Percentiles rank a stretch among this genome's conserved stretches.
Evolutionary conservation across 2,113 vertebrate species (phyloP).

Genomic region (Nycticorax nycticorax): DNA sequence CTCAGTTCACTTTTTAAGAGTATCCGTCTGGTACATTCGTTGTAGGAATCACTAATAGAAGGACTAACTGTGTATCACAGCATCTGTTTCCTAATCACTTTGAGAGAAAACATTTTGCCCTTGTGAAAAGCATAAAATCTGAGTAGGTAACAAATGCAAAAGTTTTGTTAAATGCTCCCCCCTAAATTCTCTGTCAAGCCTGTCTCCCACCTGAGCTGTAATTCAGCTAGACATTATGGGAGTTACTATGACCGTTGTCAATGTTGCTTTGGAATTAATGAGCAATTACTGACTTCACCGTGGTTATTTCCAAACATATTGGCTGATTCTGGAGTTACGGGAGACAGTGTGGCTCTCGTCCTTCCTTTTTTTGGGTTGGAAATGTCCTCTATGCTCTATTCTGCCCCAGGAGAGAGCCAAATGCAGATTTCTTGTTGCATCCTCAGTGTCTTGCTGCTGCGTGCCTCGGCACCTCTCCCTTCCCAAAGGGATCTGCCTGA

Average conservation of each 20-base stretch:
- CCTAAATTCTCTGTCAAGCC: neutral
- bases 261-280: neutral
- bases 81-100: neutral
- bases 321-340: neutral
- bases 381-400: rapidly evolving
- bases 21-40: neutral
- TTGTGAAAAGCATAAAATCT: neutral
- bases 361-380: neutral
- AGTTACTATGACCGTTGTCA: neutral
- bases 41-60: neutral
- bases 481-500: neutral
- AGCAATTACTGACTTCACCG: neutral
- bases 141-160: neutral
- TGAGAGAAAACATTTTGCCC: neutral
- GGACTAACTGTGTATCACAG: too few species aligned
- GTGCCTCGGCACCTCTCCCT: neutral
- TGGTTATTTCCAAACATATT: neutral
- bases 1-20: neutral
- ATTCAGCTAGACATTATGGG: neutral
- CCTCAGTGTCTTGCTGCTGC: neutral
- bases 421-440: rapidly evolving
- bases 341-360: rapidly evolving
- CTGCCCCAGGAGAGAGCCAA: neutral
- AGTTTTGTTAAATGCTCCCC: neutral
- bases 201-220: neutral